Evolutionary conservation across 2,113 vertebrate species (phyloP), one percentile per base, ranked within the genome.

Genomic region (Gymnogyps californianus): DNA sequence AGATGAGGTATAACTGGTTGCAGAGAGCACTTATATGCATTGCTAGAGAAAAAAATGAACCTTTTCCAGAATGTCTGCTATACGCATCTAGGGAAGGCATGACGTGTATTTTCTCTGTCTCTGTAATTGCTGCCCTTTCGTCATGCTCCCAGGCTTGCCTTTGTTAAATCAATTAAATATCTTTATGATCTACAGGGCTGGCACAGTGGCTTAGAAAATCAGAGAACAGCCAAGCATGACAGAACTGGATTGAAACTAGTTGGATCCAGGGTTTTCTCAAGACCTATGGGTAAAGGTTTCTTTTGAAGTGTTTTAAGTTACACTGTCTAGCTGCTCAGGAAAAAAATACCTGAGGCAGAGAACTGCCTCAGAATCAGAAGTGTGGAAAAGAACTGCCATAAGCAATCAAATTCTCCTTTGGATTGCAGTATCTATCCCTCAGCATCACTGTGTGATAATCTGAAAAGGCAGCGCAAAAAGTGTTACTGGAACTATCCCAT

Each of bases 191-290:
- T 72, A 52, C 70, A 83, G 66, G 61, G 78, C 90, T 95, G 88
- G 88, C 78, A 86, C 62, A 80, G 71, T 57, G 44, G 72, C 93
- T 88, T 69, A 90, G 64, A 88, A 91, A 80, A 93, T 49, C 70
- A 71, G 40, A 76, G 70, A 77, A 52, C 54, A 90, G 79, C 75
- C 88, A 90, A 96, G 67, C 85, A 69, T 74, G 90, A 83, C 87
- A 96, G 75, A 95, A 93, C 62, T 80, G 79, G 87, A 74, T n/a
- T 88, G 59, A 95, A 95, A 92, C 82, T 85, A 65, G 90, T 8
- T 2, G 0, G 70, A 74, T 69, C 69, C 96, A 77, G 82, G 44
- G 31, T 34, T 64, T 91, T 79, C 88, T 61, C 40, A 90, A 90
- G 84, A 79, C 52, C 40, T 87, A 19, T 21, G 59, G 59, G 52